Conservation (phyloP, 2,113 vertebrate genomes). For the Scomber japonicus region DNA sequence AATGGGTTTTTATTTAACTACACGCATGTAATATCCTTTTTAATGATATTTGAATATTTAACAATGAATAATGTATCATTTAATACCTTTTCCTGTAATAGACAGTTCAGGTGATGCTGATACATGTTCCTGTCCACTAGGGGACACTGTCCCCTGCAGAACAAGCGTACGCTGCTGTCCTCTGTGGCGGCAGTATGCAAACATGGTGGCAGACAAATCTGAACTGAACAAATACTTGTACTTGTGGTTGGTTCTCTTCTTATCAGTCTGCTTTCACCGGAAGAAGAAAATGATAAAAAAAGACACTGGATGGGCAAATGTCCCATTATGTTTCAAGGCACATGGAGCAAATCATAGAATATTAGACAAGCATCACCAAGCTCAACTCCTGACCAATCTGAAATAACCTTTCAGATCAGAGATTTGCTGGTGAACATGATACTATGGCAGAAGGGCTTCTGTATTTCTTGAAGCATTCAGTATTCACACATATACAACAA, state of each 20-base stretch:
- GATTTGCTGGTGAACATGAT: conserved; percentile 4
- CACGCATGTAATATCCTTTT: background rate
- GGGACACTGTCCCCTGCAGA: conserved; percentile 57
- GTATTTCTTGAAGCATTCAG: background rate
- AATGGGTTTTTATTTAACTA: conserved; percentile 1
- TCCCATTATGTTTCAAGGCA: conserved; percentile 52
- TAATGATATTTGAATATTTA: background rate
- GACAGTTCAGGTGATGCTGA: background rate
- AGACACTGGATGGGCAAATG: background rate
- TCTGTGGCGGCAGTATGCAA: background rate
- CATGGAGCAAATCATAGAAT: conserved; percentile 54
- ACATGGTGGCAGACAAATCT: background rate
- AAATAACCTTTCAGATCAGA: conserved; percentile 1
- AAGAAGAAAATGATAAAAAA: background rate
- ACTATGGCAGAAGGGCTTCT: background rate
- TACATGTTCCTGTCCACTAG: conserved; percentile 52
- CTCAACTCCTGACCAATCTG: background rate
- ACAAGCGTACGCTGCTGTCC: background rate
- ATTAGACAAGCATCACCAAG: background rate
- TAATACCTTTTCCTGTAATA: background rate
- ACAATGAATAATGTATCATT: background rate
- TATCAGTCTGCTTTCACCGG: background rate
- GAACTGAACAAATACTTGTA: background rate
- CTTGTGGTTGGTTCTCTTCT: background rate
- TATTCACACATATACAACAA: background rate